These are phyloP conservation scores for Camptogramma bilineatum DNA, from an alignment of 2,888 invertebrate species.

Conservation along the genomic window DNA sequence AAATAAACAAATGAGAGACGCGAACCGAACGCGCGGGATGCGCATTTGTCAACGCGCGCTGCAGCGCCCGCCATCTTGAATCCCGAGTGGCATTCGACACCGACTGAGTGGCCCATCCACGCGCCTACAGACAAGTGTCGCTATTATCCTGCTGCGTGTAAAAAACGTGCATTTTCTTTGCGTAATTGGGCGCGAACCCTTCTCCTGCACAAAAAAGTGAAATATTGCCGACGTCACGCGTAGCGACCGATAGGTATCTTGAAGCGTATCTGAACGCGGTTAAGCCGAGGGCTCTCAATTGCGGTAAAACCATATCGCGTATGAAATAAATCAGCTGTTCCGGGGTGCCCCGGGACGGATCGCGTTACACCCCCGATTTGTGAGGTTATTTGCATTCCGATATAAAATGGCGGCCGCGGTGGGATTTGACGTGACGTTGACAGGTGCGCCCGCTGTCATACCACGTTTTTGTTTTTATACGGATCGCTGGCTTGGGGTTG, in stretches of 20 bases:
- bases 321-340: conserved; percentile 80
- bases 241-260: conserved; percentile 54
- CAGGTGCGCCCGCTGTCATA: conserved; percentile 69
- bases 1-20: conserved; percentile 47
- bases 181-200: conserved; percentile 71
- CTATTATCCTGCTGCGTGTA: conserved; percentile 60
- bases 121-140: conserved; percentile 64
- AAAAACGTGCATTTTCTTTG: conserved; percentile 70
- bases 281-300: conserved; percentile 64
- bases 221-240: conserved; percentile 51
- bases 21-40: conserved; percentile 51
- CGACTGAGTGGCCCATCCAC: conserved; percentile 75
- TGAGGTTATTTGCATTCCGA: conserved; percentile 77
- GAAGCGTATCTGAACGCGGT: conserved; percentile 49
- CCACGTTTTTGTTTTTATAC: conserved; percentile 59
- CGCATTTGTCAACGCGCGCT: conserved; percentile 67
- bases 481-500: conserved; percentile 53
- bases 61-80: conserved; percentile 71
- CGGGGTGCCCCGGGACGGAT: conserved; percentile 69
- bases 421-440: conserved; percentile 78
- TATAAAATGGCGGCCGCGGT: conserved; percentile 73
- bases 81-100: conserved; percentile 73
- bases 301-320: conserved; percentile 80
- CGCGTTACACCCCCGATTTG: conserved; percentile 79
- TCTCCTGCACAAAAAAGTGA: conserved; percentile 52